Evolutionary conservation across 2,888 invertebrate genomes (phyloP).

Genomic region (Caenorhabditis zanzibari): DNA sequence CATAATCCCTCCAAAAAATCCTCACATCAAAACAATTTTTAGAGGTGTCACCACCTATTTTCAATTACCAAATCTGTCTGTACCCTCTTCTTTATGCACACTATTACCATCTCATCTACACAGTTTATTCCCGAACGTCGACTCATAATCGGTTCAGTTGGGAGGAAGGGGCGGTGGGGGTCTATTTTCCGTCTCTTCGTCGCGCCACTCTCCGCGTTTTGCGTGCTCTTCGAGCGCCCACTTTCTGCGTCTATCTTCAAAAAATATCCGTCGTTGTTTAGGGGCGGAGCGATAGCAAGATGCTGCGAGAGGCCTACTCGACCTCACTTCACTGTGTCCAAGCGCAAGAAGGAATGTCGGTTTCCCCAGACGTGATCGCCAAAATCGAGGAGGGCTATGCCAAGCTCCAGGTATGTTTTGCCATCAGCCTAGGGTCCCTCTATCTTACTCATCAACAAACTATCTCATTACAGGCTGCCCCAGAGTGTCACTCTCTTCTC

Average conservation of each 20-base stretch:
- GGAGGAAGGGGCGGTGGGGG: constrained; percentile 45
- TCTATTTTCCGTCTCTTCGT: constrained; percentile 19
- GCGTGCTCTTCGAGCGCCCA: constrained; percentile 10
- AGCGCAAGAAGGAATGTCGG: constrained; percentile 69
- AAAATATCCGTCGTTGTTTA: constrained; percentile 56
- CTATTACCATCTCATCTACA: constrained; percentile 42
- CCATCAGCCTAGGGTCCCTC: background rate
- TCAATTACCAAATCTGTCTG: constrained; percentile 47
- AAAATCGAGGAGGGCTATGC: constrained; percentile 81
- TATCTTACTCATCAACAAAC: background rate
- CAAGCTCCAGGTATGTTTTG: constrained; percentile 78
- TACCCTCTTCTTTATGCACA: constrained; percentile 8
- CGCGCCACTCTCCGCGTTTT: constrained; percentile 18
- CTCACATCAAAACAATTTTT: constrained; percentile 40
- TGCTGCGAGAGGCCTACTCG: constrained; percentile 70
- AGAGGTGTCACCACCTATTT: constrained; percentile 16
- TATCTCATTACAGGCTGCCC: constrained; percentile 75
- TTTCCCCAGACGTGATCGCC: constrained; percentile 69
- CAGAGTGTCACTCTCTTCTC: constrained; percentile 94
- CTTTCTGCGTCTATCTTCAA: constrained; percentile 44
- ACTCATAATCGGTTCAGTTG: constrained; percentile 58
- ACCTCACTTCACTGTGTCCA: constrained; percentile 68
- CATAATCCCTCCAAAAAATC: constrained; percentile 1
- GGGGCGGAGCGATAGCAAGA: constrained; percentile 63
- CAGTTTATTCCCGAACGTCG: constrained; percentile 61